A percentile compares a stretch with the other conserved stretches of the same genome.
Evolutionary conservation across 1,140 invertebrate genomes (phyloP).

Genomic region (Littorina saxatilis): DNA sequence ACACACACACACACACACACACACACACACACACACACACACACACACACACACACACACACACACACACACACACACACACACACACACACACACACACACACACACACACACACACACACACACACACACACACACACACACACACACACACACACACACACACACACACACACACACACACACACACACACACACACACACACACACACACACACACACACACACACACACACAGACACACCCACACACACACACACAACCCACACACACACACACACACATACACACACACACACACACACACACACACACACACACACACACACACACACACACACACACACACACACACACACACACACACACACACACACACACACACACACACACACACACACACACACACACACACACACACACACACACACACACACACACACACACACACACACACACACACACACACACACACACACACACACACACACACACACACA

Average conservation of each 20-base stretch:
- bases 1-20: not conserved
- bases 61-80: not conserved
- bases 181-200: not conserved
- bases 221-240: not conserved
- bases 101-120: not conserved
- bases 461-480: conserved; percentile 1
- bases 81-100: not conserved
- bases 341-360: not conserved
- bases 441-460: conserved; percentile 5
- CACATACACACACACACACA: not conserved
- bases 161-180: not conserved
- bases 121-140: too few relatives aligned
- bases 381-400: not conserved
- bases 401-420: not conserved
- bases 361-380: conserved; percentile 14
- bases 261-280: not conserved
- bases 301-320: not conserved
- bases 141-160: too few relatives aligned
- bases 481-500: conserved; percentile 7
- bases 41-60: too few relatives aligned
- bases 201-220: not conserved
- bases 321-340: conserved; percentile 15
- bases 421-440: not conserved
- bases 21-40: not conserved
- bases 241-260: too few relatives aligned